Evolutionary conservation across 2,888 invertebrate species (phyloP).

Genomic region (Cryptosula pallasiana): DNA sequence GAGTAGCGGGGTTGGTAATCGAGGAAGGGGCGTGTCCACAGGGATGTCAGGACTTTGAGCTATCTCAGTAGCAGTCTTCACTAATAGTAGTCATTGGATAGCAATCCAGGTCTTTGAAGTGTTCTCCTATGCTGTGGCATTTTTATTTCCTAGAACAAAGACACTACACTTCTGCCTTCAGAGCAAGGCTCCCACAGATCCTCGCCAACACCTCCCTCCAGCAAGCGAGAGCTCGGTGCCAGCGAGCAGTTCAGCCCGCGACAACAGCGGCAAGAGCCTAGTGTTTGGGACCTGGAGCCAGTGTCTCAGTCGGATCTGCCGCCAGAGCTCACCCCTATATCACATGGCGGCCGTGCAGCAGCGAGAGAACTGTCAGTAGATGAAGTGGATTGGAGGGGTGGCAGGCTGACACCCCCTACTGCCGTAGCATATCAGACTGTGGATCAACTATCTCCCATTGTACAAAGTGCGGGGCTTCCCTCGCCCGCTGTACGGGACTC

Average conservation of each 20-base stretch:
- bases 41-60: too few species aligned
- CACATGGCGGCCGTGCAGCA: not conserved
- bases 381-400: slow-evolving; percentile 1
- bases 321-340: not conserved
- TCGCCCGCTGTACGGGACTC: not conserved
- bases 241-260: not conserved
- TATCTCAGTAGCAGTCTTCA: too few species aligned
- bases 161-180: not conserved
- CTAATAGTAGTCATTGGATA: too few species aligned
- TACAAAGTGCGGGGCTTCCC: not conserved
- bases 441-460: slow-evolving; percentile 16
- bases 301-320: not conserved
- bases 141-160: not conserved
- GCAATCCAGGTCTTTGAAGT: too few species aligned
- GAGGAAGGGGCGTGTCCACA: too few species aligned
- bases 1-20: too few species aligned
- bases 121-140: too few species aligned
- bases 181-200: not conserved
- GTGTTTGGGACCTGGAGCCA: slow-evolving; percentile 15
- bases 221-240: not conserved
- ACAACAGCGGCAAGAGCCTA: not conserved
- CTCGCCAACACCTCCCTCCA: not conserved
- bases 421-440: slow-evolving; percentile 15
- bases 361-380: not conserved
- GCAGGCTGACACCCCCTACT: slow-evolving; percentile 3